phyloP scores from a whole-genome alignment of 2,113 vertebrate species.

The Hippocampus abdominalis region DNA sequence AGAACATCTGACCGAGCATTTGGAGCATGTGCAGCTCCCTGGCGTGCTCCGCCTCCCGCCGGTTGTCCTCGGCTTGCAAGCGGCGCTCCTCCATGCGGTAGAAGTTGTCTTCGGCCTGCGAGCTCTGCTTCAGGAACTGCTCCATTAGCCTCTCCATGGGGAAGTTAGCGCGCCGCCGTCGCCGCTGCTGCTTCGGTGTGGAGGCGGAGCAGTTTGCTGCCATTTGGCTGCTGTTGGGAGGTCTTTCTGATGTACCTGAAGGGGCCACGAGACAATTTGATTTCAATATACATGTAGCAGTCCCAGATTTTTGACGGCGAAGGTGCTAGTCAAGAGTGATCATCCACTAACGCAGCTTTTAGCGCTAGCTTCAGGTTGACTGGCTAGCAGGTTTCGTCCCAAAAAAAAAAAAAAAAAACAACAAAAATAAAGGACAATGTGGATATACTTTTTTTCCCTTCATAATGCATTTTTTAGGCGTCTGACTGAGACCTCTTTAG shows the following conservation, averaged over 20 bases:
- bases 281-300: background rate
- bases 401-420: too few relatives aligned
- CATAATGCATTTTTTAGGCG: too few relatives aligned
- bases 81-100: constrained; percentile 85
- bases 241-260: constrained; percentile 58
- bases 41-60: constrained; percentile 80
- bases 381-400: background rate
- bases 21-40: constrained; percentile 88
- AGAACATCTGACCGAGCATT: constrained; percentile 88
- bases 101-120: constrained; percentile 82
- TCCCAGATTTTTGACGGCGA: background rate
- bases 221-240: constrained; percentile 61
- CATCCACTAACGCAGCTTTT: background rate
- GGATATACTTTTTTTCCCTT: too few relatives aligned
- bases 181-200: constrained; percentile 74
- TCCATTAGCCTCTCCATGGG: constrained; percentile 87
- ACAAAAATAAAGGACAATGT: too few relatives aligned
- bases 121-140: constrained; percentile 85
- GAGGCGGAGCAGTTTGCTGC: constrained; percentile 50
- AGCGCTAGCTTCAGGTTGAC: background rate
- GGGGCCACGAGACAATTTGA: background rate
- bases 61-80: constrained; percentile 81
- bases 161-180: constrained; percentile 76
- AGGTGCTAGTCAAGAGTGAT: background rate
- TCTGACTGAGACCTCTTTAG: too few relatives aligned